Percentiles rank a stretch among this genome's conserved stretches.
These are phyloP conservation scores for Prunella himalayana DNA, from an alignment of 2,113 vertebrate genomes.

Conservation along the genomic window DNA sequence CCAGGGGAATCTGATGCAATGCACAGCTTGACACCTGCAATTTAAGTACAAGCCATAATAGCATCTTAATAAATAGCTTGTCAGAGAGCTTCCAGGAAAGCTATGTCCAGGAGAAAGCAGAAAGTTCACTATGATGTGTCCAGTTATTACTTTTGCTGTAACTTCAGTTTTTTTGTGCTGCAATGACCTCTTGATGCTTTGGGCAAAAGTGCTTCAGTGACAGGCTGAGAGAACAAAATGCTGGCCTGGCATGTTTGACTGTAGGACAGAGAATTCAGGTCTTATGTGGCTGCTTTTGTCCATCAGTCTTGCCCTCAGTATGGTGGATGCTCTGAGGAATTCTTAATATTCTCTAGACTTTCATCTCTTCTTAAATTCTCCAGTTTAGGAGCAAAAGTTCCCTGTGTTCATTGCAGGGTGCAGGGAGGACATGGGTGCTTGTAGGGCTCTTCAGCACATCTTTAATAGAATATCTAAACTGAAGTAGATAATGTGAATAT, in stretches of 20 bases:
- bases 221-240: neutral
- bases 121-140: neutral
- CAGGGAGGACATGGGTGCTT: neutral
- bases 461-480: neutral
- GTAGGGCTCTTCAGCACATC: neutral
- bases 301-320: neutral
- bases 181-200: neutral
- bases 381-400: neutral
- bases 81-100: neutral
- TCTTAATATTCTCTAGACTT: neutral
- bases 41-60: neutral
- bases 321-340: neutral
- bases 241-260: neutral
- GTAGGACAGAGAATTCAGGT: neutral
- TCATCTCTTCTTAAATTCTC: neutral
- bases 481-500: neutral
- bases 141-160: neutral
- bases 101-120: neutral
- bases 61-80: constrained; percentile 4
- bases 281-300: neutral
- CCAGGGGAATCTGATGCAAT: constrained; percentile 13
- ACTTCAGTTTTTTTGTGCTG: neutral
- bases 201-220: neutral
- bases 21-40: constrained; percentile 24
- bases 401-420: neutral